Percentiles rank a stretch among this genome's conserved stretches.
These are phyloP conservation scores for Eupithecia dodoneata DNA, from an alignment of 2,888 invertebrate genomes.

Conservation along the genomic window DNA sequence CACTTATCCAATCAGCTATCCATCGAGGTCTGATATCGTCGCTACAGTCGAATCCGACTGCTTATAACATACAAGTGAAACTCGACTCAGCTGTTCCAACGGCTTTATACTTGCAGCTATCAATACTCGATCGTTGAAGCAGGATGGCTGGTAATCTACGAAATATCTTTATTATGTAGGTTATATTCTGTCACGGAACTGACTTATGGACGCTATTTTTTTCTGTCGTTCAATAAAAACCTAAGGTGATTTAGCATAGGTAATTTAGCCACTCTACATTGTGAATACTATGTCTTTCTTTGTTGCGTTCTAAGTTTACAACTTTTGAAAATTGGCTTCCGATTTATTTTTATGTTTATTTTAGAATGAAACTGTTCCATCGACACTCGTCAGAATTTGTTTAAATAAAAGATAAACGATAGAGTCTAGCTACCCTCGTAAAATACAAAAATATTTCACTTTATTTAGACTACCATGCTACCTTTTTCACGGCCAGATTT, in stretches of 20 bases:
- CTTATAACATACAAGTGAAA: constrained; percentile 54
- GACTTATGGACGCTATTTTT: background rate
- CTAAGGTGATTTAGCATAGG: background rate
- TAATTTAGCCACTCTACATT: background rate
- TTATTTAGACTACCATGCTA: background rate
- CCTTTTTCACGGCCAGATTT: constrained; percentile 2
- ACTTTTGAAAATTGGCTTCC: background rate
- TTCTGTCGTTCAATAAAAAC: background rate
- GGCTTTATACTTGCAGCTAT: constrained; percentile 65
- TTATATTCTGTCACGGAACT: background rate
- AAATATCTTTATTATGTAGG: constrained; percentile 5
- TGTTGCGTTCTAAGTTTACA: background rate
- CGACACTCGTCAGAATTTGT: background rate
- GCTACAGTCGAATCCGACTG: constrained; percentile 39
- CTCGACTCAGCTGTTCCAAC: constrained; percentile 41
- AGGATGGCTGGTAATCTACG: constrained; percentile 50
- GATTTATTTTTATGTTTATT: background rate
- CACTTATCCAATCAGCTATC: constrained; percentile 19
- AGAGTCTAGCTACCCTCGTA: background rate
- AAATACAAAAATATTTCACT: background rate
- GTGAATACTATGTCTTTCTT: background rate
- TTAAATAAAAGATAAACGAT: background rate
- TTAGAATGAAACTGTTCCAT: background rate
- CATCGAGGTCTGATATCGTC: background rate
- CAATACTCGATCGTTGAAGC: constrained; percentile 40